Percentiles rank a stretch among this genome's conserved stretches.
phyloP scores from a whole-genome alignment of 2,888 invertebrate genomes.

The Pediacus dermestoides region DNA sequence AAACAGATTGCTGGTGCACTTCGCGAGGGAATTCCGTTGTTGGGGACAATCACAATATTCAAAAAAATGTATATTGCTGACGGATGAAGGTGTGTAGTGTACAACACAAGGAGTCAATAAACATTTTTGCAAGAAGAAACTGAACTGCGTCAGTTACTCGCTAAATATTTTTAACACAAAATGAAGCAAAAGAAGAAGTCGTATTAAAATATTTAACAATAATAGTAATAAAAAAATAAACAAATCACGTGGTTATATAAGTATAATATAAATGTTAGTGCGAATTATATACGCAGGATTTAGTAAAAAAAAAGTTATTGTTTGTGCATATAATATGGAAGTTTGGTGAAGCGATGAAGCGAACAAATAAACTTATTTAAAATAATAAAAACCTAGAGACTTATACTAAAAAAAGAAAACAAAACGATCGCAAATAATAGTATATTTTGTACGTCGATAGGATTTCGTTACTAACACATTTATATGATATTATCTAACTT shows the following conservation, averaged over 20 bases:
- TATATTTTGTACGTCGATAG: conserved; percentile 41
- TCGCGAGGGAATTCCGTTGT: conserved; percentile 24
- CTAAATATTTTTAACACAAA: too few relatives aligned
- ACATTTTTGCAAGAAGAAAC: too few relatives aligned
- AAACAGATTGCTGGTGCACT: too few relatives aligned
- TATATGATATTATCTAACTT: too few relatives aligned
- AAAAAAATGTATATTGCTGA: conserved; percentile 40
- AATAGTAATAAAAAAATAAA: conserved; percentile 31
- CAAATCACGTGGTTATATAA: conserved; percentile 35
- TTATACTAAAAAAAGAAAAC: too few relatives aligned
- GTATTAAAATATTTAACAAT: conserved; percentile 34
- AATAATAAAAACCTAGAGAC: conserved; percentile 12
- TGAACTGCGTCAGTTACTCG: too few relatives aligned
- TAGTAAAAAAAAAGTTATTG: conserved; percentile 25
- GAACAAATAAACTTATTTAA: conserved; percentile 9
- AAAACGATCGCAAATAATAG: conserved; percentile 13
- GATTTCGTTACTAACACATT: too few relatives aligned
- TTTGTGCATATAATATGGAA: conserved; percentile 21
- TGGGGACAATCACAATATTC: conserved; percentile 37
- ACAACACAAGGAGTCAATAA: conserved; percentile 20
- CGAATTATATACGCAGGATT: conserved; percentile 40
- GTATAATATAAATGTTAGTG: conserved; percentile 43
- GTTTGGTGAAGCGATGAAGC: not conserved
- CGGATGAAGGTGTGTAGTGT: conserved; percentile 25
- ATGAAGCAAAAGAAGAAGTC: conserved; percentile 12